Evolutionary conservation across 2,113 vertebrate species (phyloP).

Genomic region (Capreolus pygargus): DNA sequence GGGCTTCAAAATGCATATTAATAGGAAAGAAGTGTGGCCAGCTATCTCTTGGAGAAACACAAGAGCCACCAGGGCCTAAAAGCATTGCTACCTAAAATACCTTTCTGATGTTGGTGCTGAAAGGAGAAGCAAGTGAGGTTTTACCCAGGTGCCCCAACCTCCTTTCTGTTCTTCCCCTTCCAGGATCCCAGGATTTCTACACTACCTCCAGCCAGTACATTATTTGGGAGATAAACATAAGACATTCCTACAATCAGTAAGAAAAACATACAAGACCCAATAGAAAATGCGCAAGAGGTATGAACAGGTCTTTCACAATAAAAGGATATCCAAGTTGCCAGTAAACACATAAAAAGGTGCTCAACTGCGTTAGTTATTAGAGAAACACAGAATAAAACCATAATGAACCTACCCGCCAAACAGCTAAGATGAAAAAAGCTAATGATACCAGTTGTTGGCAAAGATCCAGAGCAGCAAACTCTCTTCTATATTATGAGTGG

Average conservation of each 20-base stretch:
- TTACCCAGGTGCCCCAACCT: not conserved
- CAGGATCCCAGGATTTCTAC: not conserved
- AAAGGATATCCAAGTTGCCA: not conserved
- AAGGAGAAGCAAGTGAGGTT: not conserved
- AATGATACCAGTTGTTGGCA: not conserved
- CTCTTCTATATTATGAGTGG: not conserved
- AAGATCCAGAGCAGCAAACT: not conserved
- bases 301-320: not conserved
- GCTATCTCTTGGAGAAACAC: not conserved
- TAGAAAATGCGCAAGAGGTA: not conserved
- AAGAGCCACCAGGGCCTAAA: not conserved
- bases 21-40: not conserved
- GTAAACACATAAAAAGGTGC: not conserved
- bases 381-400: not conserved
- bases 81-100: not conserved
- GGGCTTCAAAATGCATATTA: not conserved
- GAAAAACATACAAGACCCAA: not conserved
- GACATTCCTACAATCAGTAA: not conserved
- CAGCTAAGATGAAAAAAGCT: not conserved
- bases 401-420: not conserved
- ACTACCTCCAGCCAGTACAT: not conserved
- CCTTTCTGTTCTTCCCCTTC: not conserved
- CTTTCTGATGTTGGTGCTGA: not conserved
- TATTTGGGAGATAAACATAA: not conserved
- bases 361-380: not conserved